A percentile compares a stretch with the other conserved stretches of the same genome.
Evolutionary conservation across 2,888 invertebrate species (phyloP).

Genomic region (Tiphia femorata): DNA sequence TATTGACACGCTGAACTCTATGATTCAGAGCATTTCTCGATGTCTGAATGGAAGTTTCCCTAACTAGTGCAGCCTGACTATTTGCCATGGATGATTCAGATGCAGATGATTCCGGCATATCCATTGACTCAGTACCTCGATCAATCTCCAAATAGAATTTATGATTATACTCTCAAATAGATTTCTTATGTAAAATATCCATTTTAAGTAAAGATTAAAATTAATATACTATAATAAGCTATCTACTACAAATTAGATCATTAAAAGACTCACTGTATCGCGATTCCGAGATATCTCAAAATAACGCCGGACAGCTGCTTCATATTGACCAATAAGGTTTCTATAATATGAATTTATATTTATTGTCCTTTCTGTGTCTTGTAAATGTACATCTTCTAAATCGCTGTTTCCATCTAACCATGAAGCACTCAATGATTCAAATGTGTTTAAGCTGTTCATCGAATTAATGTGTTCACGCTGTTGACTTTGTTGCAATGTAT

Average conservation of each 20-base stretch:
- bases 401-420: conserved; percentile 22
- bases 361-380: conserved; percentile 65
- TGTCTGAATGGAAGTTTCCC: conserved; percentile 34
- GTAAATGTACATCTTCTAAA: conserved; percentile 17
- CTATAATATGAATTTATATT: conserved; percentile 70
- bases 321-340: conserved; percentile 71
- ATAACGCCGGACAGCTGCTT: conserved; percentile 70
- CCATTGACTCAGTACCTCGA: conserved; percentile 80
- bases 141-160: conserved; percentile 72
- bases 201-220: too few relatives aligned
- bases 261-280: conserved; percentile 65
- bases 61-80: conserved; percentile 13
- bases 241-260: not conserved
- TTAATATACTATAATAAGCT: too few relatives aligned
- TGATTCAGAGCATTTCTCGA: conserved; percentile 40
- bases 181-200: not conserved
- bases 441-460: too few relatives aligned
- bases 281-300: conserved; percentile 69
- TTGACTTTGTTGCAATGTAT: too few relatives aligned
- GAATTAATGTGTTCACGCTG: too few relatives aligned
- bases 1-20: conserved; percentile 35
- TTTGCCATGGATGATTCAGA: conserved; percentile 8
- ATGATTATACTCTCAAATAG: not conserved
- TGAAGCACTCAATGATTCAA: conserved; percentile 20
- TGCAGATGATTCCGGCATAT: conserved; percentile 68